Percentiles rank a stretch among this genome's conserved stretches.
These are phyloP conservation scores for Harmothoe impar DNA, from an alignment of 2,888 invertebrate species.

Conservation along the genomic window DNA sequence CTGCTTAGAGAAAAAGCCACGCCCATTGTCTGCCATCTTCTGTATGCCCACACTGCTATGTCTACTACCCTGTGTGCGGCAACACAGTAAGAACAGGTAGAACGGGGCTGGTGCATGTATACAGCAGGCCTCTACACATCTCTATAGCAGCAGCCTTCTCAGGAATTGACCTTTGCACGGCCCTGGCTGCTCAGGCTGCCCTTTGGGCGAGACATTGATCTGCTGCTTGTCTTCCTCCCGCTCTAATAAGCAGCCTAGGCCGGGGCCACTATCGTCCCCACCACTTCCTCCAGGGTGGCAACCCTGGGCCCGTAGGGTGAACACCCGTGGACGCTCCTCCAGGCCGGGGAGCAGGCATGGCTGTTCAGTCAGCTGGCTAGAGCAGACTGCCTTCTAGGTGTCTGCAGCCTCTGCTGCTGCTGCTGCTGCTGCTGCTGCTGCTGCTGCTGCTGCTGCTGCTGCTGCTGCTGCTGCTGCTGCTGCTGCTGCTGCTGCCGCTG, in stretches of 20 bases:
- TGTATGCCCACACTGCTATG: too few species aligned
- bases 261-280: neutral
- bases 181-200: neutral
- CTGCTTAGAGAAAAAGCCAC: too few species aligned
- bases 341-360: neutral
- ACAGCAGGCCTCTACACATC: too few species aligned
- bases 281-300: neutral
- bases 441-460: neutral
- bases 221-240: constrained; percentile 8
- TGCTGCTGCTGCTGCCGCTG: neutral
- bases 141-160: neutral
- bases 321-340: neutral
- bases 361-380: neutral
- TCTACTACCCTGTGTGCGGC: too few species aligned
- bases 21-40: too few species aligned
- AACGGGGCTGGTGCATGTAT: too few species aligned
- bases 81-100: too few species aligned
- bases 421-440: constrained; percentile 19
- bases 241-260: neutral
- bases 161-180: constrained; percentile 3
- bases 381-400: neutral
- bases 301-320: neutral
- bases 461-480: neutral
- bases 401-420: neutral
- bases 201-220: constrained; percentile 1